Base-by-base conservation (phyloP, 2,888 invertebrate genomes). In the Pasiphila rectangulata region DNA sequence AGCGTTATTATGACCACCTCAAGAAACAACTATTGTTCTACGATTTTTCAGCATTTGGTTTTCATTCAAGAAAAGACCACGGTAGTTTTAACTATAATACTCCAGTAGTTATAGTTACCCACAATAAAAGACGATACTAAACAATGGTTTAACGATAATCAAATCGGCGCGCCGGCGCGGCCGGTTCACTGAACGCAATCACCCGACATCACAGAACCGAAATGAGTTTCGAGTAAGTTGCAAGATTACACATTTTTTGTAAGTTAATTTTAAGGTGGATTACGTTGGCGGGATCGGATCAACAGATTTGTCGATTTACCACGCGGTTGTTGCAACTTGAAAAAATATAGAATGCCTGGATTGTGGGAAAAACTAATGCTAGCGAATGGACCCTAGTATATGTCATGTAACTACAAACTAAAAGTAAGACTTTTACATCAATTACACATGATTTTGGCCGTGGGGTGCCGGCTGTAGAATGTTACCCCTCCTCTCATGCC, bases 191-290 rank as follows among this genome's bases (percentile, higher is more conserved):
- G 32, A 19, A 32, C 32, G n/a, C n/a, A 13, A 27, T 27, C 12
- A 2, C 32, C 10, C 32, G n/a, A 19, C 32, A 17, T 17, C 32
- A 16, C 16, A 17, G 32, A 32, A 32, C 32, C 32, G 17, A 32
- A 32, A 27, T 27, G 27, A 13, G 13, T 19, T 32, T n/a, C n/a
- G n/a, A n/a, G n/a, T n/a, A n/a, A n/a, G n/a, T n/a, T 15, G 13
- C 6, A 12, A 36, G 35, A 17, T 25, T 15, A 25, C 25, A 38
- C 27, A 17, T 32, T 32, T 32, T 30, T 32, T 32, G 32, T 32
- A n/a, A 30, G 30, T 17, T 30, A 30, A 30, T 30, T 16, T 30
- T 30, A 30, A 30, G 32, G 32, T 32, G 32, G 32, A 32, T 32
- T 32, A 32, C 32, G 10, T 32, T 17, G 5, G 32, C 32, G 32